Conservation (phyloP, 2,797 vertebrate genomes). For the Agapornis canus region DNA sequence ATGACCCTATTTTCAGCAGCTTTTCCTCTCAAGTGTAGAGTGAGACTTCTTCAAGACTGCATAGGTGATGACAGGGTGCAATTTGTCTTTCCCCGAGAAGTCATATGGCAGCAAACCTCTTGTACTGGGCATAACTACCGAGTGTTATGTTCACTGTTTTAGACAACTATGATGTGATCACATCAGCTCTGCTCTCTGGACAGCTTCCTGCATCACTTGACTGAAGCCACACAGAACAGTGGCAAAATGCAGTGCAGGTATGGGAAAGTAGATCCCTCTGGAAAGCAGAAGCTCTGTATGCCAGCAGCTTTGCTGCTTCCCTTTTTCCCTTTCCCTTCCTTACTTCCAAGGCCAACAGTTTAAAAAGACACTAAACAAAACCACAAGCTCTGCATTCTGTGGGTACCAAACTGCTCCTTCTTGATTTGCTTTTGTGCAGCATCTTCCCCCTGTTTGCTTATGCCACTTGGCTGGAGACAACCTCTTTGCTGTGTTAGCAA, state of each 20-base stretch:
- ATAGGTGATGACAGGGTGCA: neutral
- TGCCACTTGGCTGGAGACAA: neutral
- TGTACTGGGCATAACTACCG: too few relatives aligned
- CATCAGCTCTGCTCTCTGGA: neutral
- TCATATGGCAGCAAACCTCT: neutral
- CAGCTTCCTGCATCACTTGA: neutral
- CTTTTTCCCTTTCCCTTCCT: neutral
- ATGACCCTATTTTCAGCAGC: neutral
- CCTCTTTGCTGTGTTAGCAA: neutral
- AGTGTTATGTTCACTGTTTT: accelerated
- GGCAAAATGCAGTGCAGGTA: accelerated
- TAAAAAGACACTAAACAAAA: neutral
- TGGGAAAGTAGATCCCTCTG: neutral
- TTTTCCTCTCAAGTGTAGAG: neutral
- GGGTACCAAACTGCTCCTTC: neutral
- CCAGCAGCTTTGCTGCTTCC: neutral
- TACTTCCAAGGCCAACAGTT: neutral
- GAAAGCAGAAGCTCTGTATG: accelerated
- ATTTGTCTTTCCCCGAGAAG: too few relatives aligned
- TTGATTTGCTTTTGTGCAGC: neutral
- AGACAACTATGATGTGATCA: neutral
- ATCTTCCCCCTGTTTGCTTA: neutral
- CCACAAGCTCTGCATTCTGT: neutral
- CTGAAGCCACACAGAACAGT: too few relatives aligned
- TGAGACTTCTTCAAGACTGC: neutral